Evolutionary conservation across 2,888 invertebrate species (phyloP), one percentile per base, ranked within the genome.

Genomic region (Drosophila helvetica): DNA sequence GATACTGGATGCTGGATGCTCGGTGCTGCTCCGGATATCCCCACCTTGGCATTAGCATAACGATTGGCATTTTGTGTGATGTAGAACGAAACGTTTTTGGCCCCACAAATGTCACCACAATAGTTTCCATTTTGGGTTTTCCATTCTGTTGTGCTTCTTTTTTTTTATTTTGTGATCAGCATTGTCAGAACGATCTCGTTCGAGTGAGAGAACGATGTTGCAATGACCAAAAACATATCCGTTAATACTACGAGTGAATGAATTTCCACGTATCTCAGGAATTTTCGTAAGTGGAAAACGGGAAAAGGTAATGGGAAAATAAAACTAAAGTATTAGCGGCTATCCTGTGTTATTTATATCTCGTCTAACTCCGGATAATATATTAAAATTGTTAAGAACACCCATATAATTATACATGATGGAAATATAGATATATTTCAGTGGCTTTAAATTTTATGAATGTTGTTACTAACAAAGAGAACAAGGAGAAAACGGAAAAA

Each of bases 31-130:
- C 38, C 38, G 55, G 74, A 64, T 64, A 64, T 64, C 18, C 75
- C 27, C 52, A 56, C 75, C 68, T 75, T 57, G 27, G 52, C 51
- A 72, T 72, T 72, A 72, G 70, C 76, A 75, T 72, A 75, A 56
- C 75, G 55, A 75, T 72, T 69, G 72, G 51, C 76, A 69, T 74
- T 70, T 66, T 50, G 75, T 52, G 67, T 38, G 75, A 64, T 65
- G 66, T 27, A 42, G 66, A 43, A 22, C 70, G 56, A 65, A 73
- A 54, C 47, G 73, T 72, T 61, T 60, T 46, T 54, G 68, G 53
- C 54, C 25, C 42, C 15, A 18, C 45, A 19, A 62, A 69, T 53
- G 54, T 54, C 66, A 45, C 68, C 56, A 46, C 73, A 68, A 72
- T 72, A 68, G 73, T 68, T 68, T 42, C 59, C 59, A 43, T 19